Conservation (phyloP, 2,113 vertebrate species). For the Heterotilapia buettikoferi region DNA sequence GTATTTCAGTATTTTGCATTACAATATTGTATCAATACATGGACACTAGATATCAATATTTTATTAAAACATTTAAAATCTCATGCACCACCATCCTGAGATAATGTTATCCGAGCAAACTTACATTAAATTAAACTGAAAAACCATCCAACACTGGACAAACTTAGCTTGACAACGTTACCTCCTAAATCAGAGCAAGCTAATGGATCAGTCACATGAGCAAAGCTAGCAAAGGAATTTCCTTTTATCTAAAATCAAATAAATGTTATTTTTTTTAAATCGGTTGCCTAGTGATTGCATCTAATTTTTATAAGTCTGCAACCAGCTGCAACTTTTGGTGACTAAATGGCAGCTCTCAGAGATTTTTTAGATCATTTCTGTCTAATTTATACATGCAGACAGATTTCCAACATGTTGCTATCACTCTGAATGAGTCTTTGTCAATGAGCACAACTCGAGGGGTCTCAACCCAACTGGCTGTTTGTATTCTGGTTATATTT, state of each 20-base stretch:
- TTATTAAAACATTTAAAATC: background rate
- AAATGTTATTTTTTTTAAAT: background rate
- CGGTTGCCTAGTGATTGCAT: background rate
- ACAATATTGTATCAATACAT: background rate
- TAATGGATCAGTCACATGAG: background rate
- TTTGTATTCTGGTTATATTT: background rate
- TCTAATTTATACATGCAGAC: background rate
- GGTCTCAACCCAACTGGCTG: background rate
- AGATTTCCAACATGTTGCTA: background rate
- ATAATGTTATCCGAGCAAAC: background rate
- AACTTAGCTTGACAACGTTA: background rate
- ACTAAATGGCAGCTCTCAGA: background rate
- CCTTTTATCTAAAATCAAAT: background rate
- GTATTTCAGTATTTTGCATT: background rate
- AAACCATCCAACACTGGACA: background rate
- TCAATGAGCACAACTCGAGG: background rate
- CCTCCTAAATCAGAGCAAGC: background rate
- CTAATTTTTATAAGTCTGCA: background rate
- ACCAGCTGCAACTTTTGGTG: background rate
- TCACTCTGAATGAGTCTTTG: background rate
- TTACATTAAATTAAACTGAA: background rate
- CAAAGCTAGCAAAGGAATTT: background rate
- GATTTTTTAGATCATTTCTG: background rate
- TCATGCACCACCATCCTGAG: background rate
- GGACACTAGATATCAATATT: background rate